Percentiles rank a stretch among this genome's conserved stretches.
phyloP scores from a whole-genome alignment of 1,140 invertebrate genomes.

The Portunus trituberculatus region DNA sequence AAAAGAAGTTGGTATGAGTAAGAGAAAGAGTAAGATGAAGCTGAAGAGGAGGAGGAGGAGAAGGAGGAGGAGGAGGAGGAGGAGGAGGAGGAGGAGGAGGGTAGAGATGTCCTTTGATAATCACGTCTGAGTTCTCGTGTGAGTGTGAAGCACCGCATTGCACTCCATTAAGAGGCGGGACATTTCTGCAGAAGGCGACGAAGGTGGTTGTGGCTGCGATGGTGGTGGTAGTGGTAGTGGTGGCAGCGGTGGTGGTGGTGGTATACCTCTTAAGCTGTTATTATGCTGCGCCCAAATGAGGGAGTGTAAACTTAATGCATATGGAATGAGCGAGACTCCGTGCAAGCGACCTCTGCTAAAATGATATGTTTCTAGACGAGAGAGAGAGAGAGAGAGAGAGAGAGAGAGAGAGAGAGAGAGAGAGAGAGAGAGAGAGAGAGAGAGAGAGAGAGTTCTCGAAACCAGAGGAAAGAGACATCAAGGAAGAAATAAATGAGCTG shows the following conservation, averaged over 20 bases:
- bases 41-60: background rate
- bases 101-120: background rate
- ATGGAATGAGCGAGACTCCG: conserved; percentile 70
- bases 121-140: background rate
- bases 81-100: background rate
- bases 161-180: background rate
- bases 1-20: background rate
- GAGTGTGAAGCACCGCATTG: background rate
- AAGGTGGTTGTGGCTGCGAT: background rate
- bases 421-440: too few species aligned
- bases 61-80: background rate
- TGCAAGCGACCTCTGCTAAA: conserved; percentile 70
- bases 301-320: conserved; percentile 75
- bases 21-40: background rate
- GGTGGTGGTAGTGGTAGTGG: conserved; percentile 5
- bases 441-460: too few species aligned
- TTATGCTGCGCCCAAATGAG: conserved; percentile 71
- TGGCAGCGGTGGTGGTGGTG: conserved; percentile 26
- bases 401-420: conserved; percentile 12
- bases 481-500: too few species aligned
- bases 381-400: background rate
- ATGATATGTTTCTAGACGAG: conserved; percentile 69
- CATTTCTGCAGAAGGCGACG: background rate
- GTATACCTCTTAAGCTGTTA: conserved; percentile 61
- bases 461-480: too few species aligned